Evolutionary conservation across 2,113 vertebrate genomes (phyloP).

Genomic region (Eonycteris spelaea): DNA sequence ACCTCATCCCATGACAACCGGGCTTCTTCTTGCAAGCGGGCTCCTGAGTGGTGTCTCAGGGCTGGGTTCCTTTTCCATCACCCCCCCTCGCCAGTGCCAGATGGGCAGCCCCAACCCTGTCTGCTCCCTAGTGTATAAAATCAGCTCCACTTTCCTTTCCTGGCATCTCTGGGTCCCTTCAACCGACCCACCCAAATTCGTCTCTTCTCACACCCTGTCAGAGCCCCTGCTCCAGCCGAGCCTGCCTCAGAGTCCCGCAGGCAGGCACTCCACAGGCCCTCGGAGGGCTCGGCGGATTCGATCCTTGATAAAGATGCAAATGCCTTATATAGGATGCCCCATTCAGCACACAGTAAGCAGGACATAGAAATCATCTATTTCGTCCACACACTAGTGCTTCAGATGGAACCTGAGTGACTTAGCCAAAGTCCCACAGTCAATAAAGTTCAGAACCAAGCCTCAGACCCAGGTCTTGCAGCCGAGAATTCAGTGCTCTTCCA

Average conservation of each 20-base stretch:
- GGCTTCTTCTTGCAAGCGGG: not conserved
- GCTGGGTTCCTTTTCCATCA: not conserved
- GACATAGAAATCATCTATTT: accelerated
- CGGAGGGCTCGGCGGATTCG: not conserved
- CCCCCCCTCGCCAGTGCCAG: not conserved
- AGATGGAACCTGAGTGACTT: not conserved
- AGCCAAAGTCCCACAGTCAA: not conserved
- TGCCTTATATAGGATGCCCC: not conserved
- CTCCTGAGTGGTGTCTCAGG: not conserved
- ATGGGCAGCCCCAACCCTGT: not conserved
- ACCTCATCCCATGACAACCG: accelerated
- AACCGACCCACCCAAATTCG: not conserved
- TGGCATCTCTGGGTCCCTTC: not conserved
- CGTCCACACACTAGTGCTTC: not conserved
- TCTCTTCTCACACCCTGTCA: not conserved
- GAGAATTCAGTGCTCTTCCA: not conserved
- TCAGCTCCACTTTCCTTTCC: accelerated
- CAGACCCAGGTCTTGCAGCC: not conserved
- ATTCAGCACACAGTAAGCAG: not conserved
- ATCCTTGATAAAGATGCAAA: not conserved
- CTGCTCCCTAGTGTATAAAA: accelerated
- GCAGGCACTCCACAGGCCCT: not conserved
- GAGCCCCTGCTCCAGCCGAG: not conserved
- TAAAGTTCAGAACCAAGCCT: not conserved
- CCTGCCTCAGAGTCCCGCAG: not conserved